These are phyloP conservation scores for Neostethus bicornis DNA, from an alignment of 2,797 vertebrate genomes.

Conservation along the genomic window DNA sequence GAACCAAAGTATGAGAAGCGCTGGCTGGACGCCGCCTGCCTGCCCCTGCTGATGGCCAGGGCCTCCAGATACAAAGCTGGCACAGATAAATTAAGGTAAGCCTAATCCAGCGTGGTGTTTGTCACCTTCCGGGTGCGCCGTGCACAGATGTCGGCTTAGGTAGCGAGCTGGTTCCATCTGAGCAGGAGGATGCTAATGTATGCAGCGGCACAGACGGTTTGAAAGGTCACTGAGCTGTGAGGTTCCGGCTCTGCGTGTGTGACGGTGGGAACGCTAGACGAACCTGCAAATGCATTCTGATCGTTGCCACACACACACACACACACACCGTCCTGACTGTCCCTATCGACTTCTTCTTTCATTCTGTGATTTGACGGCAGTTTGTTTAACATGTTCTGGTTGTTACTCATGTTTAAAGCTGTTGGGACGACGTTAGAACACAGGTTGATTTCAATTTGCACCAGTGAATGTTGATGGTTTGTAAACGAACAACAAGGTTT, in stretches of 20 bases:
- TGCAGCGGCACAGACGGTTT: slow-evolving; percentile 75
- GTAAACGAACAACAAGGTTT: too few species aligned
- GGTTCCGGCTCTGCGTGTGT: slow-evolving; percentile 21
- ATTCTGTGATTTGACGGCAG: slow-evolving; percentile 14
- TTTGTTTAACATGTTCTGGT: slow-evolving; percentile 1
- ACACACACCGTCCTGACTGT: slow-evolving; percentile 32
- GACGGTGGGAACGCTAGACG: slow-evolving; percentile 35
- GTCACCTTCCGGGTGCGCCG: slow-evolving; percentile 56
- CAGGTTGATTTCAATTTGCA: too few species aligned
- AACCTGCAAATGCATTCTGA: slow-evolving; percentile 40
- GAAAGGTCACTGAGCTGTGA: slow-evolving; percentile 68
- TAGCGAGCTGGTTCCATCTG: slow-evolving; percentile 68
- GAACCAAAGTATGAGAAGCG: slow-evolving; percentile 94
- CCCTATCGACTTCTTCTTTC: slow-evolving; percentile 33
- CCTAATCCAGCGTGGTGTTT: slow-evolving; percentile 75
- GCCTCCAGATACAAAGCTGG: slow-evolving; percentile 91
- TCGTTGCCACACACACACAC: slow-evolving; percentile 35
- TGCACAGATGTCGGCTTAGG: slow-evolving; percentile 67
- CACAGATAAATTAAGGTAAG: slow-evolving; percentile 90
- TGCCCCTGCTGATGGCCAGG: slow-evolving; percentile 91
- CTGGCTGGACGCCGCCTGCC: slow-evolving; percentile 88
- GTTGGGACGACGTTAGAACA: too few species aligned
- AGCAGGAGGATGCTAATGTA: slow-evolving; percentile 68
- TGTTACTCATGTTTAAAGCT: not conserved
- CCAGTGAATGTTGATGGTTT: too few species aligned